These are phyloP conservation scores for Caenorhabditis latens DNA, from an alignment of 1,140 invertebrate genomes.

Conservation along the genomic window DNA sequence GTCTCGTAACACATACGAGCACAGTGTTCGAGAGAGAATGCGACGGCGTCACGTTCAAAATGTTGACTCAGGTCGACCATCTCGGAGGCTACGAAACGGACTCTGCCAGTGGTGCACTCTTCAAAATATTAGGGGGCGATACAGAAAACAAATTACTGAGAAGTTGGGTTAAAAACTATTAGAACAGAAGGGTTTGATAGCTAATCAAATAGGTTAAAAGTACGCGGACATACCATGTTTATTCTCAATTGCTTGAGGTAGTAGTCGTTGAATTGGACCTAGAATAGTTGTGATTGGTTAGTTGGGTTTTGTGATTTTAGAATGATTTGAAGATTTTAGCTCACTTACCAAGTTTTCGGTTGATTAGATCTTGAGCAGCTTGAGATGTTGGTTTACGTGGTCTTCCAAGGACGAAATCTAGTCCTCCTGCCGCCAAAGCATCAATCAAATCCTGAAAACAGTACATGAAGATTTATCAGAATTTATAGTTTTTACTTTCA, in stretches of 20 bases:
- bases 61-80: constrained; percentile 71
- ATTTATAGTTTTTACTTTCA: constrained; percentile 26
- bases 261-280: constrained; percentile 56
- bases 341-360: constrained; percentile 50
- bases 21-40: constrained; percentile 72
- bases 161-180: neutral
- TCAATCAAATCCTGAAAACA: constrained; percentile 60
- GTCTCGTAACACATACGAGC: constrained; percentile 71
- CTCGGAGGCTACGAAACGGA: constrained; percentile 69
- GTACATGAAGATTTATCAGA: neutral
- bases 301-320: neutral
- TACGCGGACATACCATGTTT: constrained; percentile 60
- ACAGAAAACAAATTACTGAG: neutral
- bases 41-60: constrained; percentile 72
- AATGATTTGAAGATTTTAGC: neutral
- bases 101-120: constrained; percentile 69
- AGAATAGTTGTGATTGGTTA: constrained; percentile 46
- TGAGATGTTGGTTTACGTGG: constrained; percentile 46
- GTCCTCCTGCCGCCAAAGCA: constrained; percentile 59
- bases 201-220: constrained; percentile 47
- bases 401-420: constrained; percentile 55
- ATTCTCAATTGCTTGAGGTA: constrained; percentile 55
- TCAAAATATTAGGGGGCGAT: constrained; percentile 54
- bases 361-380: constrained; percentile 56
- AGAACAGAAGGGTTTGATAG: constrained; percentile 16